phyloP scores from a whole-genome alignment of 2,797 vertebrate species.

The Myiothlypis chrysogaster region DNA sequence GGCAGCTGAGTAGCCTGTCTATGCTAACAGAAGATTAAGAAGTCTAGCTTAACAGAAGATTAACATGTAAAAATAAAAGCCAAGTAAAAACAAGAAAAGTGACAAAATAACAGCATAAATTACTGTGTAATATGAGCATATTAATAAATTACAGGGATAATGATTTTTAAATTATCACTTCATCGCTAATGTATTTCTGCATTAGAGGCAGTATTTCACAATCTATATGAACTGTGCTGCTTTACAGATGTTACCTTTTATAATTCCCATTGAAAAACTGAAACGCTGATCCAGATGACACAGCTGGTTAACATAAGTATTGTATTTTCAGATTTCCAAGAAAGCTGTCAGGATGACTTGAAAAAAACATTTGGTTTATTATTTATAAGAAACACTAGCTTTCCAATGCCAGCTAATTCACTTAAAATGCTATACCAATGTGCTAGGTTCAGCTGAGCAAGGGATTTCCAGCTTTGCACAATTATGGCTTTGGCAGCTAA shows the following conservation, averaged over 20 bases:
- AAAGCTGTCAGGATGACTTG: slow-evolving; percentile 24
- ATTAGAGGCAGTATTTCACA: not conserved
- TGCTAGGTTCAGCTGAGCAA: slow-evolving; percentile 4
- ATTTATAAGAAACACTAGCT: not conserved
- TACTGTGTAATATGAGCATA: not conserved
- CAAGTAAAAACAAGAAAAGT: not conserved
- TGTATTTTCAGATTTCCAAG: slow-evolving; percentile 46
- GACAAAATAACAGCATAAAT: not conserved
- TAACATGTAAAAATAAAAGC: not conserved
- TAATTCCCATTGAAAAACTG: not conserved
- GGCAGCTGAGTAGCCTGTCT: not conserved
- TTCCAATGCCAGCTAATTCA: slow-evolving; percentile 32
- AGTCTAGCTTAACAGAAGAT: not conserved
- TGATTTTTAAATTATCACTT: not conserved
- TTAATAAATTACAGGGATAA: not conserved
- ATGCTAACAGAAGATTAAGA: not conserved
- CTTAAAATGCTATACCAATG: slow-evolving; percentile 39
- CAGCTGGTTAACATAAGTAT: not conserved
- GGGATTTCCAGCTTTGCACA: slow-evolving; percentile 18
- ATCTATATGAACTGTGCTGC: not conserved
- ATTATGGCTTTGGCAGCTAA: slow-evolving; percentile 27
- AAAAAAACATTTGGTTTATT: not conserved
- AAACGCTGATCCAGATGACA: not conserved
- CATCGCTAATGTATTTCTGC: not conserved
- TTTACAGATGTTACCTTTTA: not conserved